Evolutionary conservation across 2,888 invertebrate species (phyloP).

Genomic region (Altica lythri): DNA sequence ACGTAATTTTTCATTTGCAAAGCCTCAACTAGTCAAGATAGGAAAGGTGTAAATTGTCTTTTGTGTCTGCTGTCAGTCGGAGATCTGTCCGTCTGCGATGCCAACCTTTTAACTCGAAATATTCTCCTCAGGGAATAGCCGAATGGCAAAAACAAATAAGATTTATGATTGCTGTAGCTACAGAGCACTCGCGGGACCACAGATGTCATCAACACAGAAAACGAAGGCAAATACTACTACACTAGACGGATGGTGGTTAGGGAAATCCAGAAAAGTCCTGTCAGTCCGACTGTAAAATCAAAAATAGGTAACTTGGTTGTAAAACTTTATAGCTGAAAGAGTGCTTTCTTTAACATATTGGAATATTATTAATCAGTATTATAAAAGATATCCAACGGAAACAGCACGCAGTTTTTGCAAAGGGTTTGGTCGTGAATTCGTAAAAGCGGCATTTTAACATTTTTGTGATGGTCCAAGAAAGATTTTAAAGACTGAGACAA

Average conservation of each 20-base stretch:
- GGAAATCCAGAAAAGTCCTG: constrained; percentile 11
- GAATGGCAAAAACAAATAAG: constrained; percentile 24
- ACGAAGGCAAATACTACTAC: constrained; percentile 12
- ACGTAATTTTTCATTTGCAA: too few relatives aligned
- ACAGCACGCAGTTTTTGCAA: too few relatives aligned
- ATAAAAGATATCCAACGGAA: too few relatives aligned
- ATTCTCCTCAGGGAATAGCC: constrained; percentile 4
- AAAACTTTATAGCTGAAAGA: too few relatives aligned
- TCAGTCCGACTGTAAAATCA: not conserved
- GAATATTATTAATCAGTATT: too few relatives aligned
- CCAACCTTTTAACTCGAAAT: constrained; percentile 19
- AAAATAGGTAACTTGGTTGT: too few relatives aligned
- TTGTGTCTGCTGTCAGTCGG: not conserved
- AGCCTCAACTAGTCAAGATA: too few relatives aligned
- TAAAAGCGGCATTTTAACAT: too few relatives aligned
- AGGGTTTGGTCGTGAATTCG: too few relatives aligned
- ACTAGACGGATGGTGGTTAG: constrained; percentile 23
- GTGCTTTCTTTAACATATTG: too few relatives aligned
- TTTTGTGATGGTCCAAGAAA: too few relatives aligned
- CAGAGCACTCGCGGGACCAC: constrained; percentile 12
- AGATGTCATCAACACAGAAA: constrained; percentile 17
- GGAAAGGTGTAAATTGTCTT: constrained; percentile 5
- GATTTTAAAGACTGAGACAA: too few relatives aligned
- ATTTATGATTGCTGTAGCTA: constrained; percentile 23
- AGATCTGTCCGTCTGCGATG: not conserved